phyloP scores from a whole-genome alignment of 2,113 vertebrate species.

The Albula glossodonta region DNA sequence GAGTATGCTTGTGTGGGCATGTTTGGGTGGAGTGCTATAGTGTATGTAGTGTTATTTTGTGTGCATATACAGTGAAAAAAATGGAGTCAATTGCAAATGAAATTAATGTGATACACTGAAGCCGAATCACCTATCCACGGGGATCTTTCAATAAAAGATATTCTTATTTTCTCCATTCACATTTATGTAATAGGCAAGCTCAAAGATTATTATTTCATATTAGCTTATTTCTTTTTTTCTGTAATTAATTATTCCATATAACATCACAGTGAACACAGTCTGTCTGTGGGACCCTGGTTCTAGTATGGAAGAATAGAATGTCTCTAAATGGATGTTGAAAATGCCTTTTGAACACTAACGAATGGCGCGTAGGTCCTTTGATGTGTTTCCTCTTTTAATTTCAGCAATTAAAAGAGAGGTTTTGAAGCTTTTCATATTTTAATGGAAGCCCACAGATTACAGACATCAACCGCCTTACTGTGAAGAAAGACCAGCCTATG shows the following conservation, averaged over 20 bases:
- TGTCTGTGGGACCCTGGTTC: constrained; percentile 7
- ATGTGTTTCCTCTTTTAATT: constrained; percentile 44
- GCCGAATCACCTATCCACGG: no score
- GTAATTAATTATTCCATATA: constrained; percentile 42
- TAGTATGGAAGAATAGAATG: constrained; percentile 28
- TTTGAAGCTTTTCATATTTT: constrained; percentile 42
- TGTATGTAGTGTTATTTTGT: no score
- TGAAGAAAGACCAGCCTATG: constrained; percentile 33
- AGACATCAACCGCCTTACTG: constrained; percentile 25
- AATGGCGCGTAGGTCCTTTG: constrained; percentile 39
- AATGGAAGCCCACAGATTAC: constrained; percentile 29
- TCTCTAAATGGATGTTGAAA: constrained; percentile 18
- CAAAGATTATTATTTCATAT: constrained; percentile 23
- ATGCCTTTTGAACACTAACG: constrained; percentile 33
- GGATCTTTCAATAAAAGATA: no score
- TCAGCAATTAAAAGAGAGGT: constrained; percentile 17
- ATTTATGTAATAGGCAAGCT: not conserved
- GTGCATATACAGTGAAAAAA: no score
- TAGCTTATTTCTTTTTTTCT: constrained; percentile 8
- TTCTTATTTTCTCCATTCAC: no score
- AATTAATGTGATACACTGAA: no score
- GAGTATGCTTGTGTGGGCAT: no score
- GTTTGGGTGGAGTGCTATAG: no score
- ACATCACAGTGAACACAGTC: not conserved
- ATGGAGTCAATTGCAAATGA: no score